A percentile compares a stretch with the other conserved stretches of the same genome.
These are phyloP conservation scores for Geopemphigus sp. DNA, from an alignment of 1,140 invertebrate genomes.

Conservation along the genomic window DNA sequence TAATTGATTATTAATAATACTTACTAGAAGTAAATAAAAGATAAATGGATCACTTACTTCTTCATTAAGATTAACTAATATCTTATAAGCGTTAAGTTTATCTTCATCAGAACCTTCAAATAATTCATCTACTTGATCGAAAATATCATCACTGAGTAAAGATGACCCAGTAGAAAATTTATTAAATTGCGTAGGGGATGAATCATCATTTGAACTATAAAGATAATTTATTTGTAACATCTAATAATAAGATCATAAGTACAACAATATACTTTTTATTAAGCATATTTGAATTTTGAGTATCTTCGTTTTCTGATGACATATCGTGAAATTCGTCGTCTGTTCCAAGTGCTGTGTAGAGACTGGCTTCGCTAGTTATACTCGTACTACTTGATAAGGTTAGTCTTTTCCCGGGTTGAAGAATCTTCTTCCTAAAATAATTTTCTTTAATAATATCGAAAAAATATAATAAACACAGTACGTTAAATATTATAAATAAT, in stretches of 20 bases:
- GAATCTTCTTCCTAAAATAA: constrained; percentile 15
- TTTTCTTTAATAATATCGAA: not conserved
- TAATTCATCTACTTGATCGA: constrained; percentile 52
- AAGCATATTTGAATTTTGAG: constrained; percentile 32
- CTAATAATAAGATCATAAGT: not conserved
- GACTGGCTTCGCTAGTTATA: constrained; percentile 51
- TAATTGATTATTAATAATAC: not conserved
- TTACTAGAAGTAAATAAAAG: not conserved
- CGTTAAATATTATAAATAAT: constrained; percentile 16
- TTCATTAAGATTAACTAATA: constrained; percentile 52
- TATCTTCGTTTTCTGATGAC: constrained; percentile 52
- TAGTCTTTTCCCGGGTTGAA: constrained; percentile 17
- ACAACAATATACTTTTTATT: constrained; percentile 12
- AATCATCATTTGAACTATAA: not conserved
- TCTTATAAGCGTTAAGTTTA: constrained; percentile 51
- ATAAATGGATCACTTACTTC: constrained; percentile 50
- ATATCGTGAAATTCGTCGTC: constrained; percentile 54
- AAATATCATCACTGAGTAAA: constrained; percentile 47
- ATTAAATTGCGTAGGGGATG: not conserved
- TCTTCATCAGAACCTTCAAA: constrained; percentile 52
- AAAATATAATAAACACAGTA: not conserved
- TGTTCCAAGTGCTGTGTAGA: constrained; percentile 51
- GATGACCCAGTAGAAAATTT: not conserved
- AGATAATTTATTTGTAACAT: not conserved
- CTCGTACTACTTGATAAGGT: constrained; percentile 25